phyloP scores from a whole-genome alignment of 1,140 invertebrate genomes.

The Drosophila prosaltans region DNA sequence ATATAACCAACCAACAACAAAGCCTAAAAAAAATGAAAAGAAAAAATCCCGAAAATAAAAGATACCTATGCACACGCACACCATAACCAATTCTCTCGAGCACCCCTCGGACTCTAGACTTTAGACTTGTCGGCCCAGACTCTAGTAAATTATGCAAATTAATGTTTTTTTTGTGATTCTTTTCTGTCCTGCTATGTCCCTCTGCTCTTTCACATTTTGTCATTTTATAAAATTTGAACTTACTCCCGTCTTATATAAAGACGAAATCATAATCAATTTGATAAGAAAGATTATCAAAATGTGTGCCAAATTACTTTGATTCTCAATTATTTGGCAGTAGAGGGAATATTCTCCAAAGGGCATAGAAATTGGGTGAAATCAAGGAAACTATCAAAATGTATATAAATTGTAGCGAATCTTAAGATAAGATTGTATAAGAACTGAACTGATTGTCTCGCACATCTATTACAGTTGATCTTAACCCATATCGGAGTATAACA shows the following conservation, averaged over 20 bases:
- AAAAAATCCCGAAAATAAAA: no score
- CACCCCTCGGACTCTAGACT: slow-evolving; percentile 29
- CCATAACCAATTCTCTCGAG: slow-evolving; percentile 32
- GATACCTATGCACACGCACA: slow-evolving; percentile 27
- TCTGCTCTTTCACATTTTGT: slow-evolving; percentile 18
- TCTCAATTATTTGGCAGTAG: neutral
- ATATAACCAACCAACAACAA: neutral
- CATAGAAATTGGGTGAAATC: no score
- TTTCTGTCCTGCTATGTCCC: neutral
- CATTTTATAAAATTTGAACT: slow-evolving; percentile 27
- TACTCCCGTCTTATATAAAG: neutral
- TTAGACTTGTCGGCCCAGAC: slow-evolving; percentile 34
- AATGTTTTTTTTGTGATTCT: slow-evolving; percentile 74
- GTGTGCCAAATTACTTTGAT: neutral
- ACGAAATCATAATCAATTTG: neutral
- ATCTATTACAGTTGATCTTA: no score
- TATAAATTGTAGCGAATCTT: no score
- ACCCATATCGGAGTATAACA: no score
- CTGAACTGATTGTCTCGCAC: no score
- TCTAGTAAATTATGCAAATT: slow-evolving; percentile 75
- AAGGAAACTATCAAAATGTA: no score
- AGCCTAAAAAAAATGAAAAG: slow-evolving; percentile 40
- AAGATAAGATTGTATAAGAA: no score
- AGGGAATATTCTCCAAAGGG: neutral
- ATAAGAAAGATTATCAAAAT: neutral